These are phyloP conservation scores for Cyclargus thomasi DNA, from an alignment of 1,140 invertebrate species.

Conservation along the genomic window DNA sequence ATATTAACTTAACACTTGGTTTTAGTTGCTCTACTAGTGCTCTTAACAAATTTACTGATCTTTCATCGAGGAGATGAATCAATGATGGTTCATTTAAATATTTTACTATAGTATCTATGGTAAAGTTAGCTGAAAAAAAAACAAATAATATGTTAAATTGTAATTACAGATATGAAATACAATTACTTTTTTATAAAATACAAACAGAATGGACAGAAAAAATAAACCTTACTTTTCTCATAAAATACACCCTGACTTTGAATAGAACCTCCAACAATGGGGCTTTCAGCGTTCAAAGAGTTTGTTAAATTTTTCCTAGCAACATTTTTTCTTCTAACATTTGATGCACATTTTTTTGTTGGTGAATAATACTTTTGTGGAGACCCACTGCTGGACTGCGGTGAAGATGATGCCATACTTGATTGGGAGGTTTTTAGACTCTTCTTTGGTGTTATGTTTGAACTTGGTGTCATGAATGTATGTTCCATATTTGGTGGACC, in stretches of 20 bases:
- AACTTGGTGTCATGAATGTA: background rate
- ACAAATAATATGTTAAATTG: background rate
- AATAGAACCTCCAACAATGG: conserved; percentile 24
- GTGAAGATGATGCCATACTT: conserved; percentile 18
- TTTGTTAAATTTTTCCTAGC: conserved; percentile 32
- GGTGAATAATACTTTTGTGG: conserved; percentile 49
- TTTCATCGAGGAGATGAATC: conserved; percentile 33
- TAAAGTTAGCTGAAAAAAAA: conserved; percentile 43
- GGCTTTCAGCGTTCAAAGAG: conserved; percentile 2
- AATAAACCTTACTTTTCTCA: conserved; percentile 50
- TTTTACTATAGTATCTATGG: conserved; percentile 43
- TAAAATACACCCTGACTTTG: conserved; percentile 34
- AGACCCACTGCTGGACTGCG: conserved; percentile 27
- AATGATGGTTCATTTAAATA: conserved; percentile 36
- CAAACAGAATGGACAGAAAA: conserved; percentile 8
- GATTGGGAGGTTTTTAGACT: background rate
- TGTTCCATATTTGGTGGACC: background rate
- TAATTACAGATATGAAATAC: background rate
- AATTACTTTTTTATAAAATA: conserved; percentile 56
- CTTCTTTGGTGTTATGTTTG: background rate
- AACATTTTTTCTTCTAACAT: conserved; percentile 32
- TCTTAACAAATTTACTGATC: conserved; percentile 32
- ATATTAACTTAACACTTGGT: conserved; percentile 42
- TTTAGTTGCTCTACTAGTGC: conserved; percentile 32
- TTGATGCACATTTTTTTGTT: conserved; percentile 39